Percentiles rank a stretch among this genome's conserved stretches.
These are phyloP conservation scores for Channa maculata DNA, from an alignment of 2,113 vertebrate species.

Conservation along the genomic window DNA sequence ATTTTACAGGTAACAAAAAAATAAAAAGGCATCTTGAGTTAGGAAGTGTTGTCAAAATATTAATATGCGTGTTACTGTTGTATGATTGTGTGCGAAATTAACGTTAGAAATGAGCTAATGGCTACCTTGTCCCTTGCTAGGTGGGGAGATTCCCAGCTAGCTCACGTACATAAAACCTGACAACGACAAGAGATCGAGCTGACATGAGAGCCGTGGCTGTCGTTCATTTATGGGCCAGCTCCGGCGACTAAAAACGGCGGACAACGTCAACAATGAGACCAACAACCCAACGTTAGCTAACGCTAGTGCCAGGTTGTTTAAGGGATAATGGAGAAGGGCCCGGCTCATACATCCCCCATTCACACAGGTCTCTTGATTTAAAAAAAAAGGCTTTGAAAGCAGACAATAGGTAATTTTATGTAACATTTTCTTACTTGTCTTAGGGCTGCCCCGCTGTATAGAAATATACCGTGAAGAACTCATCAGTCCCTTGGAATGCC, in stretches of 20 bases:
- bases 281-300: slow-evolving; percentile 39
- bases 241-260: slow-evolving; percentile 30
- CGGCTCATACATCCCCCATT: slow-evolving; percentile 46
- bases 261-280: slow-evolving; percentile 29
- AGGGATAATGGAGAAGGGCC: slow-evolving; percentile 61
- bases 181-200: not conserved
- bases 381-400: slow-evolving; percentile 5
- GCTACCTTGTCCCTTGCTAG: slow-evolving; percentile 34
- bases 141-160: slow-evolving; percentile 15
- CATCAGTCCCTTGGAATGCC: slow-evolving; percentile 29
- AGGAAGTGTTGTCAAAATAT: too few species aligned
- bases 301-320: slow-evolving; percentile 50
- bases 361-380: not conserved
- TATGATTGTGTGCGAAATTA: not conserved
- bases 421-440: slow-evolving; percentile 56
- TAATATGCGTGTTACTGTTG: not conserved
- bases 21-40: not conserved
- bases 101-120: not conserved
- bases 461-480: slow-evolving; percentile 37
- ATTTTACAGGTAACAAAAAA: not conserved
- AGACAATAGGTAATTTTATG: not conserved
- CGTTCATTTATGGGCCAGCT: slow-evolving; percentile 49
- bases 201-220: slow-evolving; percentile 37
- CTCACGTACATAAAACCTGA: not conserved
- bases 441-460: not conserved